phyloP scores from a whole-genome alignment of 2,113 vertebrate species.

The Eudyptes chrysolophus region DNA sequence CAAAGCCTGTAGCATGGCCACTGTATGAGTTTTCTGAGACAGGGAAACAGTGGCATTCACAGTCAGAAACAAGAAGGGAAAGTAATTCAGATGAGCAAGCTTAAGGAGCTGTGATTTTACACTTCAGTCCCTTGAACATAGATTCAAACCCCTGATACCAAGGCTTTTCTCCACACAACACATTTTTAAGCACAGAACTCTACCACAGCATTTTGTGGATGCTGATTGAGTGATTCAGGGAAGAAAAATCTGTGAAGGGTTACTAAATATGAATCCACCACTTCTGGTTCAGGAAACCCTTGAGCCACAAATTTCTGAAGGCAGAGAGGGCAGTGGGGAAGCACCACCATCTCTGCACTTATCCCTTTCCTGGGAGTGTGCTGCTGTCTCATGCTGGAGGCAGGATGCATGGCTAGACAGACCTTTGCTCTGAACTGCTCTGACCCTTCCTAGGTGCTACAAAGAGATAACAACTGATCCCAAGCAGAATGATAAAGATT shows the following conservation, averaged over 20 bases:
- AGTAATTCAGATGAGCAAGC: neutral
- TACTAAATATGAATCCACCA: neutral
- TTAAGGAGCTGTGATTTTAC: neutral
- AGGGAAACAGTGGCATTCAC: neutral
- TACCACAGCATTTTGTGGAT: neutral
- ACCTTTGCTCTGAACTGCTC: neutral
- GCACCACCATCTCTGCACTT: neutral
- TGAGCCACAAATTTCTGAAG: neutral
- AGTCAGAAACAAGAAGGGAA: neutral
- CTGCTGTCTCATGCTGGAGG: neutral
- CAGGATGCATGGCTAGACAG: neutral
- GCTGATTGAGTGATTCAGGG: neutral
- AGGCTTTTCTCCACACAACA: neutral
- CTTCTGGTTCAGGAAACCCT: neutral
- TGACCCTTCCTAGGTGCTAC: neutral
- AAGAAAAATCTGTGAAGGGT: neutral
- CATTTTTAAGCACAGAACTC: rapidly evolving
- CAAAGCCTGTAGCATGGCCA: neutral
- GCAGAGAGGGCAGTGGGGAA: neutral
- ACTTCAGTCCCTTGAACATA: neutral
- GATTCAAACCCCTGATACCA: neutral
- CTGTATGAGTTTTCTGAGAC: neutral
- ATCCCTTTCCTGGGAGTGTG: neutral
- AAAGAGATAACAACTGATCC: neutral
- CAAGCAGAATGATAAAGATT: neutral